These are phyloP conservation scores for Lasioglossum morio DNA, from an alignment of 2,888 invertebrate species.

Conservation along the genomic window DNA sequence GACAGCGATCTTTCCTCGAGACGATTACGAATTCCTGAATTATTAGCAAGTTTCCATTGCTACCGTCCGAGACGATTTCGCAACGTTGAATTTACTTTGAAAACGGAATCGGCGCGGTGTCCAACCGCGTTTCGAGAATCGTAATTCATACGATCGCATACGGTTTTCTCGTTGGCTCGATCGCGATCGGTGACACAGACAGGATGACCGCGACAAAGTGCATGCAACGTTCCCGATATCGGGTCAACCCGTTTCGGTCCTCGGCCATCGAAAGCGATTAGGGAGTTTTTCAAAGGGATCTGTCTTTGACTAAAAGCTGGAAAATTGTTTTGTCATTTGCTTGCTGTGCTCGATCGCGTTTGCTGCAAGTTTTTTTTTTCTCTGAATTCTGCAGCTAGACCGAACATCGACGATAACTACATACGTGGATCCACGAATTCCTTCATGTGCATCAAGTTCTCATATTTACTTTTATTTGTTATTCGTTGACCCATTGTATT, in stretches of 20 bases:
- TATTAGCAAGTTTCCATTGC: background rate
- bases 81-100: conserved; percentile 13
- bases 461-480: too few relatives aligned
- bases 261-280: background rate
- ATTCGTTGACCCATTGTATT: too few relatives aligned
- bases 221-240: conserved; percentile 22
- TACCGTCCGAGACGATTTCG: conserved; percentile 22
- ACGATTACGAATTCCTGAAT: conserved; percentile 33
- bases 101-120: conserved; percentile 25
- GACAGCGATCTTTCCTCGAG: conserved; percentile 5
- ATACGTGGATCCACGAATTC: background rate
- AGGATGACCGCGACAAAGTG: conserved; percentile 9
- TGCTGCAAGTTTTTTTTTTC: background rate
- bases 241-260: conserved; percentile 12
- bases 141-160: conserved; percentile 11
- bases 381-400: background rate
- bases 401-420: background rate
- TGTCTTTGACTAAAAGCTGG: background rate
- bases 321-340: background rate
- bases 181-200: conserved; percentile 22
- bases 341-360: background rate
- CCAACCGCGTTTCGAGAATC: conserved; percentile 17
- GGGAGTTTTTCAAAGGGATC: background rate
- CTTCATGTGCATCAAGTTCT: background rate
- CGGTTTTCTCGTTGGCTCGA: conserved; percentile 23